Evolutionary conservation across 2,113 vertebrate genomes (phyloP), one percentile per base, ranked within the genome.

Genomic region (Empidonax traillii): DNA sequence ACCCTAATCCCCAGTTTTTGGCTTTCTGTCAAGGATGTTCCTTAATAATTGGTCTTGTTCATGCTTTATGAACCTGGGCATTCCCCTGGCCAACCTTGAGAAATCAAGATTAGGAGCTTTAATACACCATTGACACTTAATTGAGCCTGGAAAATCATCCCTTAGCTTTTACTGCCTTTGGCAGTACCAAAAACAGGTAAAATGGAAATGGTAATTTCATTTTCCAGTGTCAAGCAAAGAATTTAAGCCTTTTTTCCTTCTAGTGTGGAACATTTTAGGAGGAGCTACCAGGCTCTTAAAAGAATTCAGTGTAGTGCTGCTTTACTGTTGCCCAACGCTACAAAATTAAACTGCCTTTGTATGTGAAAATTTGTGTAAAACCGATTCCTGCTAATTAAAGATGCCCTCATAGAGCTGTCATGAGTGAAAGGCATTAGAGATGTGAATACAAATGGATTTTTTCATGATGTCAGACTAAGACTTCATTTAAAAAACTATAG

Each of bases 331-430:
- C 46, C 63, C 7, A 2, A 37, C 63, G 61, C 71, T 88, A 65
- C 53, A 83, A 79, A 89, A 93, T 83, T 75, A 44, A 91, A n/a
- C 58, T 73, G 41, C 67, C 46, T 90, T 87, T 94, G 59, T 83
- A 39, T 85, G 35, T 90, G 55, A 82, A 56, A 33, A 5, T 35
- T 73, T 51, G 81, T 74, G 27, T 22, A 47, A 85, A 83, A 18
- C 33, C 30, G 6, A 59, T 39, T 39, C 17, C 1, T 5, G 67
- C 75, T 91, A 80, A 93, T 94, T 91, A 85, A 67, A 94, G 85
- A 35, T 83, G 75, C n/a, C 53, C 58, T 91, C 83, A 59, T 52
- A 93, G 51, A 91, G 39, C 85, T 85, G 65, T 82, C 78, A 90
- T 77, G 82, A 91, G 71, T 71, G 56, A 91, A 91, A 83, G 63